Evolutionary conservation across 2,113 vertebrate species (phyloP), one percentile per base, ranked within the genome.

Genomic region (Suricata suricatta): DNA sequence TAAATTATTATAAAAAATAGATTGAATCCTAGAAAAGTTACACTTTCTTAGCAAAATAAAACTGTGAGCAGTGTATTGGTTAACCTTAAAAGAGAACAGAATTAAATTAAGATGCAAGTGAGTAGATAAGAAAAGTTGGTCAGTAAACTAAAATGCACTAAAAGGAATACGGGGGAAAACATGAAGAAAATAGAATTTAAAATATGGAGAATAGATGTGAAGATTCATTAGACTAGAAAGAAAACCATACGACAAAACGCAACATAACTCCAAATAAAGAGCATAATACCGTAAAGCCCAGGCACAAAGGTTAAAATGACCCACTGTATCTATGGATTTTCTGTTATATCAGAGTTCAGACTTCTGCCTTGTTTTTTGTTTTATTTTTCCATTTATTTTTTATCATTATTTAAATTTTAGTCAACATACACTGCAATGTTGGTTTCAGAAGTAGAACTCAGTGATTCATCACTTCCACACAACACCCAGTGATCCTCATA

Each of bases 121-220:
- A 8, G 2, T 79, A 93, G 38, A 83, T 50, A 84, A 94, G 38
- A 71, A 74, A 76, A 72, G 25, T 60, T 83, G 54, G 33, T 47
- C 63, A 21, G 3, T 66, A 35, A 81, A 74, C 8, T 50, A 92
- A 81, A 92, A 79, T 91, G 7, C 19, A 15, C 25, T 66, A 3
- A 13, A 81, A 4, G 15, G 29, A 74, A 88, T 74, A 93, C 66
- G 14, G 31, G 84, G 35, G 6, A 81, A 33, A 57, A 88, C 31
- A 27, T 52, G 15, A 92, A 31, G 41, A 60, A 92, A 91, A 89
- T 72, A n/a, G 83, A 91, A 41, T 84, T 92, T n/a, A 16, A 94
- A 50, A 95, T 93, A 88, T 41, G 15, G 35, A 64, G 44, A 25
- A 74, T 90, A 68, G 90, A 85, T 57, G 47, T 81, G 7, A 93